Evolutionary conservation across 1,140 invertebrate genomes (phyloP).

Genomic region (Metaphire vulgaris): DNA sequence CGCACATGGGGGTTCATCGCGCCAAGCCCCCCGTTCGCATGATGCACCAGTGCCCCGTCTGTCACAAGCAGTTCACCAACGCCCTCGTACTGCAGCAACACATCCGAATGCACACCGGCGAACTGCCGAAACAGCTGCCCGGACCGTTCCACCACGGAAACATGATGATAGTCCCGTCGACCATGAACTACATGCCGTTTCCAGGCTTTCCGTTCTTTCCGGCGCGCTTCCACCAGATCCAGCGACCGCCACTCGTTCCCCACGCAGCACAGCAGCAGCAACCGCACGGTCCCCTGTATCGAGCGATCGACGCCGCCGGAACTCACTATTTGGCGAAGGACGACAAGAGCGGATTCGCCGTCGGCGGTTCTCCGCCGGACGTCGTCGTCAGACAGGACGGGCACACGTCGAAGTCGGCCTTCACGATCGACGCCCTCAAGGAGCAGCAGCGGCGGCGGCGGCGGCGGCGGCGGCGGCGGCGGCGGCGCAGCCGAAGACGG

Average conservation of each 20-base stretch:
- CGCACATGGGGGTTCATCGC: conserved; percentile 97
- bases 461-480: too few species aligned
- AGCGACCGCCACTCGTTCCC: neutral
- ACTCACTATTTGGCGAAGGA: too few species aligned
- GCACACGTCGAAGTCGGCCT: too few species aligned
- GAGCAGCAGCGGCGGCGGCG: too few species aligned
- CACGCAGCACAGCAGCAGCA: too few species aligned
- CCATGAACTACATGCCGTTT: neutral
- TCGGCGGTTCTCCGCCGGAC: too few species aligned
- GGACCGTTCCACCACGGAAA: neutral
- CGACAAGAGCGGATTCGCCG: too few species aligned
- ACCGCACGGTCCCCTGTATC: too few species aligned
- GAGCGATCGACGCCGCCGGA: too few species aligned
- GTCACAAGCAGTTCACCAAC: conserved; percentile 96
- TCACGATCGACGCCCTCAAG: too few species aligned
- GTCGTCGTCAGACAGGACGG: too few species aligned
- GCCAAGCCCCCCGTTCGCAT: conserved; percentile 68
- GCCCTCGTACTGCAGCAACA: conserved; percentile 91
- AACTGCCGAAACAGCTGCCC: neutral
- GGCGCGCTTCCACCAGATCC: neutral
- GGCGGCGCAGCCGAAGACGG: too few species aligned
- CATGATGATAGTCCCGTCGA: neutral
- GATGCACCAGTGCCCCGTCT: conserved; percentile 94
- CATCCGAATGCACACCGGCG: conserved; percentile 63
- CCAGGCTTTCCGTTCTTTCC: neutral